A percentile compares a stretch with the other conserved stretches of the same genome.
Evolutionary conservation across 2,113 vertebrate genomes (phyloP).

Genomic region (Caretta caretta): DNA sequence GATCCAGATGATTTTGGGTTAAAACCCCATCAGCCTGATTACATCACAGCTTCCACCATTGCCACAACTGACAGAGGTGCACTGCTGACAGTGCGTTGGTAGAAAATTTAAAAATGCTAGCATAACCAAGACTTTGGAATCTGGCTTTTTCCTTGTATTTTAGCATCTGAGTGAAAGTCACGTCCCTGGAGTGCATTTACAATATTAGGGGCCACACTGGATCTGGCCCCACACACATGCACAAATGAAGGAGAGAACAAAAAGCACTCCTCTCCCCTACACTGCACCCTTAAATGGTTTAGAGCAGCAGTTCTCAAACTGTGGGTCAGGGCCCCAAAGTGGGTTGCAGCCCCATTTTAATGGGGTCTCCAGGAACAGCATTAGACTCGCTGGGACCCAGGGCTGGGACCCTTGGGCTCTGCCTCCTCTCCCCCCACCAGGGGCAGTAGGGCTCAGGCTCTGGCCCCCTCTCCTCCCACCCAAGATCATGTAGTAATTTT

Average conservation of each 20-base stretch:
- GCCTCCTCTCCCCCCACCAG: too few relatives aligned
- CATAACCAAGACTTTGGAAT: neutral
- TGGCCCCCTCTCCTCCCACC: too few relatives aligned
- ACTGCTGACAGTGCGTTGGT: neutral
- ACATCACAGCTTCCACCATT: neutral
- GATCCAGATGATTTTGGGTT: neutral
- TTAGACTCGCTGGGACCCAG: too few relatives aligned
- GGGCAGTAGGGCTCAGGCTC: too few relatives aligned
- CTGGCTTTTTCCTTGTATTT: neutral
- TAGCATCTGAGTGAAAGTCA: constrained; percentile 29
- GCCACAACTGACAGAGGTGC: neutral
- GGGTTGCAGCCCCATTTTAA: too few relatives aligned
- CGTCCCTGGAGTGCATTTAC: neutral
- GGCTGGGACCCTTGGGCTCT: too few relatives aligned
- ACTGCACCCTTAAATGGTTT: neutral
- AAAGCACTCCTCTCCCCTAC: neutral
- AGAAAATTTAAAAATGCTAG: neutral
- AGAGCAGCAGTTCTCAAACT: too few relatives aligned
- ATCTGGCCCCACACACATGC: neutral
- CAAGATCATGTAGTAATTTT: too few relatives aligned
- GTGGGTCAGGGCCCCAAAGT: too few relatives aligned
- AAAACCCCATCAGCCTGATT: neutral
- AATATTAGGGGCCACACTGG: neutral
- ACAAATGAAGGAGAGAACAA: neutral
- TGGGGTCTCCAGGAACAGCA: too few relatives aligned